Percentiles rank a stretch among this genome's conserved stretches.
phyloP scores from a whole-genome alignment of 2,113 vertebrate genomes.

The Paradisaea rubra region DNA sequence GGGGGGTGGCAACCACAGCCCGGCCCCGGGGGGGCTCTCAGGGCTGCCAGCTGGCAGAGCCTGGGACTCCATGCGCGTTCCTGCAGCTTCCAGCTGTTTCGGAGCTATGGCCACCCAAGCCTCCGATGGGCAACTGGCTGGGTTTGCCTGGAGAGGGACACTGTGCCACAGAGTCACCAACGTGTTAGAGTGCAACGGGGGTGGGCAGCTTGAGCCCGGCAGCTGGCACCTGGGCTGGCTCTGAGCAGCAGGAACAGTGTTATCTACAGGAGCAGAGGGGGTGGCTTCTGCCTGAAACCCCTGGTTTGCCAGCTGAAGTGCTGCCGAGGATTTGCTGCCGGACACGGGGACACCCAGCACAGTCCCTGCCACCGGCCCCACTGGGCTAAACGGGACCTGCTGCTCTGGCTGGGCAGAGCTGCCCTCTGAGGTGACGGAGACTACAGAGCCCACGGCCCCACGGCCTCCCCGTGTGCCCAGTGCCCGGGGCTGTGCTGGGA shows the following conservation, averaged over 20 bases:
- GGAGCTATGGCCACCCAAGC: background rate
- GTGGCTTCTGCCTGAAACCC: background rate
- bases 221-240: background rate
- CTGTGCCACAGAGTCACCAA: background rate
- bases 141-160: background rate
- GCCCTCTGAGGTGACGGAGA: accelerated
- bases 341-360: background rate
- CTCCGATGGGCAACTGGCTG: background rate
- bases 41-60: background rate
- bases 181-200: accelerated
- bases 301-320: background rate
- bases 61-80: background rate
- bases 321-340: background rate
- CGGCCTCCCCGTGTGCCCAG: background rate
- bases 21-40: accelerated
- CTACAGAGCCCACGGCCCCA: background rate
- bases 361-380: accelerated
- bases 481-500: slow-evolving; percentile 13
- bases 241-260: background rate
- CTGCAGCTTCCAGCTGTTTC: background rate
- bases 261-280: background rate
- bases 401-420: background rate
- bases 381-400: background rate
- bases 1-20: background rate
- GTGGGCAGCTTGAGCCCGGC: background rate